Base-by-base conservation (phyloP, 2,113 vertebrate genomes). In the Actenoides lindsayi region DNA sequence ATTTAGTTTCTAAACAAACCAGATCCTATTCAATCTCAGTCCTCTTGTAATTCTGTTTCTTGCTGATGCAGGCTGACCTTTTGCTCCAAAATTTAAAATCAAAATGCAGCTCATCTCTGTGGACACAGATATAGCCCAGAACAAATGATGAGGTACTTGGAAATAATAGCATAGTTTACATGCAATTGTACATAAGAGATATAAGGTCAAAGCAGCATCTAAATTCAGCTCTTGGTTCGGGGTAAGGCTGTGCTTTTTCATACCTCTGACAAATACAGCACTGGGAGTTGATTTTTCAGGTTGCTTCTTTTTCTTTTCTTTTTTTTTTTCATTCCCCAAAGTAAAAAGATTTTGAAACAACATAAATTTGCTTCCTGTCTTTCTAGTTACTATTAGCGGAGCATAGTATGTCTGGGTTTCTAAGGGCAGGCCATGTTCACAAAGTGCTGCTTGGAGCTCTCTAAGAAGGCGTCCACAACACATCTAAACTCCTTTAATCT, bases 151-250 rank as follows among this genome's bases (percentile, higher is more conserved):
- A 91, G 79, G 70, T 68, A 53, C 39, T 57, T 57, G 80, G 59
- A 97, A 96, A 90, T 96, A 90, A 96, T 74, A 76, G 31, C 7
- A 6, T 76, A 7, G 37, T 93, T 96, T 95, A 83, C 74, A 73
- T 83, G 63, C 8, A 13, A 63, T 87, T 95, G 84, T 93, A 91
- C 13, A 20, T 35, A 79, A 88, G 46, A 95, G 69, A 44, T 35
- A 64, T 19, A 94, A 96, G 89, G 89, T 95, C 87, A 95, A 74
- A 64, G 33, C 48, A 90, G 56, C 83, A 94, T 94, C 60, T 95
- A 75, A 73, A 94, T 85, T 91, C 65, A 62, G 41, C 89, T 93
- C 73, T 87, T 89, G 67, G 44, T 69, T 87, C 0, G 1, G 59
- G 27, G 44, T 6, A 63, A 90, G 57, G 41, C 54, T 87, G 20